Conservation (phyloP, 2,888 invertebrate species). For the Oxyteleia sp. region DNA sequence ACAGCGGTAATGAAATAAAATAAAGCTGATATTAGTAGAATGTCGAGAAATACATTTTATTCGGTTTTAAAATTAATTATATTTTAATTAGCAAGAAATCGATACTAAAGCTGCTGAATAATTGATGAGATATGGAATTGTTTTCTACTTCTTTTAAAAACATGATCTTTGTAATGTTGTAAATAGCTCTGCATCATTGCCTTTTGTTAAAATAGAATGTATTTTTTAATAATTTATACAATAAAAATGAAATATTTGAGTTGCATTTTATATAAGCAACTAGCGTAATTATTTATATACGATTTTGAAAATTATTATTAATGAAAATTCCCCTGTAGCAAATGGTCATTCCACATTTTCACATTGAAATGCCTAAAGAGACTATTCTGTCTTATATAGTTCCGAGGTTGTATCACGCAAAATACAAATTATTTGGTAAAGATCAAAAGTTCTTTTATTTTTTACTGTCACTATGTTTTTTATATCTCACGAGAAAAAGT, state of each 20-base stretch:
- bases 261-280: conserved; percentile 35
- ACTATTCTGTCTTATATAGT: too few species aligned
- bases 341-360: too few species aligned
- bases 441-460: conserved; percentile 27
- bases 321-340: too few species aligned
- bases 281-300: conserved; percentile 39
- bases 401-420: too few species aligned
- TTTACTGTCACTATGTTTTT: background rate
- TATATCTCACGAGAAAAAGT: conserved; percentile 16
- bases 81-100: conserved; percentile 20
- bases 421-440: conserved; percentile 65
- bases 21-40: conserved; percentile 4
- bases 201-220: conserved; percentile 60
- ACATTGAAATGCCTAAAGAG: too few species aligned
- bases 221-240: conserved; percentile 65
- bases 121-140: conserved; percentile 3
- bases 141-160: conserved; percentile 11
- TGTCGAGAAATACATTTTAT: conserved; percentile 50
- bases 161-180: conserved; percentile 53
- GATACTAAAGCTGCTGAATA: background rate
- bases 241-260: conserved; percentile 58
- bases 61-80: conserved; percentile 18
- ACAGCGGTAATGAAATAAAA: too few species aligned
- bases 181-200: conserved; percentile 46
- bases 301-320: too few species aligned